Evolutionary conservation across 2,888 invertebrate species (phyloP), one percentile per base, ranked within the genome.

Genomic region (Orthosia incerta): DNA sequence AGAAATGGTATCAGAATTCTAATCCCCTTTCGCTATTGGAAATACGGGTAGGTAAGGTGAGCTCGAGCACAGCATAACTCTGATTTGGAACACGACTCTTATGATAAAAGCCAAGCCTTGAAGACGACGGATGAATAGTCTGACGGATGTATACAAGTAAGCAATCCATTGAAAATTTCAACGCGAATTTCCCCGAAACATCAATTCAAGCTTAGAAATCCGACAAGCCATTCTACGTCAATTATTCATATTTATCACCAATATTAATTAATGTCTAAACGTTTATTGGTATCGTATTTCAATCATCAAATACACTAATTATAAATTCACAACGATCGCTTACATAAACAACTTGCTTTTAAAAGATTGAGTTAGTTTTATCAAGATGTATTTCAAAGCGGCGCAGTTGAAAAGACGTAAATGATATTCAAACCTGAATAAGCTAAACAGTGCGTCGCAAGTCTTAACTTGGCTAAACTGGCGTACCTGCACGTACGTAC

Each of bases 391-490:
- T 86, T 71, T 74, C 65, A 82, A 65, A 69, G 59, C 75, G 61
- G 55, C 57, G 56, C 61, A 79, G 76, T 86, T 80, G 78, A 82
- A 85, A 82, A 80, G 72, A 77, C 75, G 62, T 80, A 83, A 87
- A 88, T 83, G 74, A 82, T 87, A 85, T 81, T 85, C 76, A 85
- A 86, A 87, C 86, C 82, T 86, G 85, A 88, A 88, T 86, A 88
- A 85, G 81, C 84, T 76, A 76, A 86, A 80, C 86, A 84, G 79
- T 85, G 82, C 86, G 80, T 83, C 79, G 80, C 80, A 76, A 82
- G 77, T 79, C 79, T 85, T 76, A 78, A 84, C 82, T 85, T 83
- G 74, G 82, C 76, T 85, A 81, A 84, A 86, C 87, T 85, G 80
- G 81, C 83, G 83, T 88, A 87, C 86, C 86, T 89, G 85, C 86